phyloP scores from a whole-genome alignment of 2,888 invertebrate species.

The Troides aeacus region DNA sequence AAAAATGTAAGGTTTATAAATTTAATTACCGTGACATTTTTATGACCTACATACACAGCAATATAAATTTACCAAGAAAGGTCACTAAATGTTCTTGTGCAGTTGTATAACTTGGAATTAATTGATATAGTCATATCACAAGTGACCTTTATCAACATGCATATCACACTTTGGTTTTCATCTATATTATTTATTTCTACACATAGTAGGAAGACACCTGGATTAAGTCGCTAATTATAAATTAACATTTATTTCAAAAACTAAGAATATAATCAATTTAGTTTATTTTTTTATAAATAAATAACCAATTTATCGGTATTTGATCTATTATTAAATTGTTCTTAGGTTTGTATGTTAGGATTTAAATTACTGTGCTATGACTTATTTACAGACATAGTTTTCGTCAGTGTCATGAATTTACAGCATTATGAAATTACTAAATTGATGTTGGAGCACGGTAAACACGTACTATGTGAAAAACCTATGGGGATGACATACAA shows the following conservation, averaged over 20 bases:
- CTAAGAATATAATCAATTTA: no score
- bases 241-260: no score
- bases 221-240: no score
- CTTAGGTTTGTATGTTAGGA: neutral
- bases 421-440: slow-evolving; percentile 85
- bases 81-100: slow-evolving; percentile 4
- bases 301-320: neutral
- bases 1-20: no score
- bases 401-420: slow-evolving; percentile 88
- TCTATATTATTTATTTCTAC: neutral
- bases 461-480: slow-evolving; percentile 92
- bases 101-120: slow-evolving; percentile 9
- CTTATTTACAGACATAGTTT: slow-evolving; percentile 86
- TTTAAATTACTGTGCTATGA: neutral
- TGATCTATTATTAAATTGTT: neutral
- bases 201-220: no score
- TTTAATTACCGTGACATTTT: no score
- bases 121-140: slow-evolving; percentile 6
- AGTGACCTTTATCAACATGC: slow-evolving; percentile 10
- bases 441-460: slow-evolving; percentile 87
- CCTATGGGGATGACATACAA: slow-evolving; percentile 87
- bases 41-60: neutral
- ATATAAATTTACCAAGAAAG: slow-evolving; percentile 1
- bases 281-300: neutral
- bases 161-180: neutral